phyloP scores from a whole-genome alignment of 2,888 invertebrate species.

The Darwinula stevensoni region DNA sequence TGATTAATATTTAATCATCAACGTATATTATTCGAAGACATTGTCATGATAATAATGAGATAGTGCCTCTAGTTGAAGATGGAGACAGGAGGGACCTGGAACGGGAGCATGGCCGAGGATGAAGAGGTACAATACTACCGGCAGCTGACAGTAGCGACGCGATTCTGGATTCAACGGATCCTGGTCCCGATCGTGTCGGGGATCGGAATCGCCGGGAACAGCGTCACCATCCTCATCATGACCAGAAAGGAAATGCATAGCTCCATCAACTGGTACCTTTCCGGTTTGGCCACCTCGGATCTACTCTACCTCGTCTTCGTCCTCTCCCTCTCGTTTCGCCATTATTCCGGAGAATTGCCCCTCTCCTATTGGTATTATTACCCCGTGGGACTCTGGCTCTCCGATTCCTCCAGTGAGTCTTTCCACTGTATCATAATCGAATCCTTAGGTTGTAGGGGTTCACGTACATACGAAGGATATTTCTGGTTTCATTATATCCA shows the following conservation, averaged over 20 bases:
- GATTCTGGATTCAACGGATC: slow-evolving; percentile 23
- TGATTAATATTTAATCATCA: too few species aligned
- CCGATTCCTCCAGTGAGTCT: slow-evolving; percentile 23
- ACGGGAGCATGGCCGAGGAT: too few species aligned
- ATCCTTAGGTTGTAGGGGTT: too few species aligned
- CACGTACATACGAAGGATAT: too few species aligned
- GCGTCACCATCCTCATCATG: slow-evolving; percentile 23
- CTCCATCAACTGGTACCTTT: slow-evolving; percentile 36
- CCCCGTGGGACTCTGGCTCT: slow-evolving; percentile 28
- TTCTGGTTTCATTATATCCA: too few species aligned
- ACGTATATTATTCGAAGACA: too few species aligned
- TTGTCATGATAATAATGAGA: too few species aligned
- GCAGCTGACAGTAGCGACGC: slow-evolving; percentile 8
- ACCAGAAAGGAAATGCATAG: slow-evolving; percentile 33
- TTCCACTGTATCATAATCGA: too few species aligned
- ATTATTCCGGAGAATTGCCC: slow-evolving; percentile 24
- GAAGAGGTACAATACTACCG: too few species aligned
- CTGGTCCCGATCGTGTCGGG: slow-evolving; percentile 30
- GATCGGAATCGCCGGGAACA: slow-evolving; percentile 35
- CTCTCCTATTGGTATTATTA: slow-evolving; percentile 28
- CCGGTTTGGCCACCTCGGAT: slow-evolving; percentile 37
- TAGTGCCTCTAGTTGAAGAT: too few species aligned
- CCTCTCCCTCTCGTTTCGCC: slow-evolving; percentile 27
- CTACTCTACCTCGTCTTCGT: slow-evolving; percentile 33
- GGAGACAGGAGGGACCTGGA: too few species aligned